Percentiles rank a stretch among this genome's conserved stretches.
Evolutionary conservation across 2,797 vertebrate genomes (phyloP).

Genomic region (Eulemur coronatus): DNA sequence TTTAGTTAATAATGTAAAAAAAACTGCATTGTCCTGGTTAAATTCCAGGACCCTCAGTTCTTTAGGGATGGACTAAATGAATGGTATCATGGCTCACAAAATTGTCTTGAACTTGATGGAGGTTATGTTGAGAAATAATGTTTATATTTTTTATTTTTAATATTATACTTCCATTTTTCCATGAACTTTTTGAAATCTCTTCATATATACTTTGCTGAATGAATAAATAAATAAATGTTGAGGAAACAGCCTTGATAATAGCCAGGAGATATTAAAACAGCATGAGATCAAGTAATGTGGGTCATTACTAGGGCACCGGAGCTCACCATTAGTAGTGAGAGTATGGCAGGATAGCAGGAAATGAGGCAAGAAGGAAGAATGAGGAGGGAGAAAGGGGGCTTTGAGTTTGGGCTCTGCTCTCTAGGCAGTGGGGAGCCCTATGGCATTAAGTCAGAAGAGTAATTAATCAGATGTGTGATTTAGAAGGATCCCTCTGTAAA

Average conservation of each 20-base stretch:
- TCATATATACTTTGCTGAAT: not conserved
- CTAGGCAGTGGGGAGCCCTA: not conserved
- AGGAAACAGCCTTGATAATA: not conserved
- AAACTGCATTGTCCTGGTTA: not conserved
- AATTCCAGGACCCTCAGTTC: not conserved
- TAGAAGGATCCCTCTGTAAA: not conserved
- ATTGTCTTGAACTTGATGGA: not conserved
- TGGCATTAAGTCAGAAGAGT: not conserved
- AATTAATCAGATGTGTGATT: not conserved
- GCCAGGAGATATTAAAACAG: not conserved
- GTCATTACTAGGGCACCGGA: not conserved
- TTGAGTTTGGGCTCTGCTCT: not conserved
- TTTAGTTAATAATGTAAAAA: not conserved
- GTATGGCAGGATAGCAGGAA: not conserved
- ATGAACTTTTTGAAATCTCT: not conserved
- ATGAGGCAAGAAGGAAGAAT: not conserved
- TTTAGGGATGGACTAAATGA: not conserved
- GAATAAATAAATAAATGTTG: not conserved
- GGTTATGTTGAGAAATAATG: not conserved
- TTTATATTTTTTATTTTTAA: not conserved
- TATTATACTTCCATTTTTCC: not conserved
- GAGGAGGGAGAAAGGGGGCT: not conserved
- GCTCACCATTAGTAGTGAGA: not conserved
- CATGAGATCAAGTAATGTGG: not conserved
- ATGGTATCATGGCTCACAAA: not conserved